These are phyloP conservation scores for Galeruca laticollis DNA, from an alignment of 2,888 invertebrate genomes.

Conservation along the genomic window DNA sequence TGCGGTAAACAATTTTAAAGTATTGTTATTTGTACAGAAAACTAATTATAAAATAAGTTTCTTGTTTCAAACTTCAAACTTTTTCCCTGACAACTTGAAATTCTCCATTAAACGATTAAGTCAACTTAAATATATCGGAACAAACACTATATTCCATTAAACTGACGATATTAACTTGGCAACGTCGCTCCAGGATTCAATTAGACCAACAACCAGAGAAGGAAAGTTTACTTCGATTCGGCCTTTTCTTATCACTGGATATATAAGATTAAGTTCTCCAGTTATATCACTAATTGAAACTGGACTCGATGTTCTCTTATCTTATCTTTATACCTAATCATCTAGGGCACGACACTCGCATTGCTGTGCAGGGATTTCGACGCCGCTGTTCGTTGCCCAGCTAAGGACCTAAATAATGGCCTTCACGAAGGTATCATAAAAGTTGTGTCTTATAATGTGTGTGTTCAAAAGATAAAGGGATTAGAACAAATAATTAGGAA, in stretches of 20 bases:
- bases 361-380: constrained; percentile 28
- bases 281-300: constrained; percentile 63
- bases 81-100: no score
- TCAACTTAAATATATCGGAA: not conserved
- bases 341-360: constrained; percentile 33
- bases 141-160: not conserved
- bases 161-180: constrained; percentile 6
- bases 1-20: no score
- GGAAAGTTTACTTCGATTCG: constrained; percentile 52
- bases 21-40: no score
- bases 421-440: not conserved
- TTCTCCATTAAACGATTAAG: no score
- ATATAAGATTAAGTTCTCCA: constrained; percentile 59
- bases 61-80: no score
- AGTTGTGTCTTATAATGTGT: not conserved
- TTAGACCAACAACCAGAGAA: constrained; percentile 31
- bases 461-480: not conserved
- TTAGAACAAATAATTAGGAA: not conserved
- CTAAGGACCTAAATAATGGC: not conserved
- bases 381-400: constrained; percentile 28
- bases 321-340: constrained; percentile 44
- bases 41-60: no score
- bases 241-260: constrained; percentile 56
- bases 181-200: constrained; percentile 36
- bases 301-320: constrained; percentile 57